Evolutionary conservation across 2,113 vertebrate genomes (phyloP).

Genomic region (Tor tambroides): DNA sequence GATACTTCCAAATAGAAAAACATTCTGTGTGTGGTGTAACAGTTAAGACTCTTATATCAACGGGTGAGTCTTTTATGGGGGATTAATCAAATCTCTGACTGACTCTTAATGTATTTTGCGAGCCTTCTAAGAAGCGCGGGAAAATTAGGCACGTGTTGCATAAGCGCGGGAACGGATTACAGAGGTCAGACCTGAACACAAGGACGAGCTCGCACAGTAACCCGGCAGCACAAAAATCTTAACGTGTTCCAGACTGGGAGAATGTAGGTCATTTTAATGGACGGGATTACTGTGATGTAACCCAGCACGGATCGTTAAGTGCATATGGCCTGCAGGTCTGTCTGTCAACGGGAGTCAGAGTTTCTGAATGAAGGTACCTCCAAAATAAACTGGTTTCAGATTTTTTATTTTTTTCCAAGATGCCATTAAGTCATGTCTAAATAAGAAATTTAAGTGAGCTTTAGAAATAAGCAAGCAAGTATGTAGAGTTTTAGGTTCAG

Average conservation of each 20-base stretch:
- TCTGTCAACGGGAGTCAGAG: background rate
- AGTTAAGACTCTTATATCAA: background rate
- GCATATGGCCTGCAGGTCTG: background rate
- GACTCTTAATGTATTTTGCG: background rate
- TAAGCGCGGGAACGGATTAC: constrained; percentile 5
- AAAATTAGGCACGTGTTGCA: background rate
- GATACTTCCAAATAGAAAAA: background rate
- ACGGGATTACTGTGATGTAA: constrained; percentile 22
- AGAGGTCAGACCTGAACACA: background rate
- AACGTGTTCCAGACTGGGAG: background rate
- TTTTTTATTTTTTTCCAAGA: background rate
- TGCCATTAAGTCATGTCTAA: background rate
- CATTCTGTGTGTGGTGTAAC: background rate
- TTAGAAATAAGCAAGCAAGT: background rate
- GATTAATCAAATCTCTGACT: background rate
- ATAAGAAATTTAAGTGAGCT: background rate
- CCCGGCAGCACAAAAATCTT: constrained; percentile 28
- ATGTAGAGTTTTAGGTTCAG: background rate
- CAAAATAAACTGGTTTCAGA: background rate
- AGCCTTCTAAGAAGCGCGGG: constrained; percentile 1
- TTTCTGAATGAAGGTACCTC: background rate
- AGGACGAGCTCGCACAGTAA: constrained; percentile 24
- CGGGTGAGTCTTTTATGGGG: background rate
- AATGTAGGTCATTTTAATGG: constrained; percentile 28
- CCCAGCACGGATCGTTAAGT: constrained; percentile 28